Conservation (phyloP, 2,113 vertebrate genomes). For the Lepus timidus region DNA sequence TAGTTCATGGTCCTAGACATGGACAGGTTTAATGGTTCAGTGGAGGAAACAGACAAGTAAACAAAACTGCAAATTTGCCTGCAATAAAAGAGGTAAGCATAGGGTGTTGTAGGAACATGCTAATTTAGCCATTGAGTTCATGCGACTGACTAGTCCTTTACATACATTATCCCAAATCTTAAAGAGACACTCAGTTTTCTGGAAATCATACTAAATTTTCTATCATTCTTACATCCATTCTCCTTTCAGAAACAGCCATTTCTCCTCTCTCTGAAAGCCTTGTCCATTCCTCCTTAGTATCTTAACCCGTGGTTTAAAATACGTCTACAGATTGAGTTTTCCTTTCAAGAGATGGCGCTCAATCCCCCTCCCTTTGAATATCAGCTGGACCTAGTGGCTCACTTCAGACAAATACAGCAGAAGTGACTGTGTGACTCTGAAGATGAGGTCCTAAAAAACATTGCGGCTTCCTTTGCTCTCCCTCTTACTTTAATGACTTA, state of each 20-base stretch:
- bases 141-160: not conserved
- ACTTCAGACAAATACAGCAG: conserved; percentile 12
- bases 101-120: not conserved
- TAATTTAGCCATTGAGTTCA: not conserved
- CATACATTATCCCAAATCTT: not conserved
- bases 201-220: not conserved
- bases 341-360: not conserved
- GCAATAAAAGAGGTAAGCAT: not conserved
- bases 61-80: not conserved
- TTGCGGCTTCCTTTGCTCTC: not conserved
- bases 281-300: not conserved
- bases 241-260: not conserved
- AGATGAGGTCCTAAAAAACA: not conserved
- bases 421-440: not conserved
- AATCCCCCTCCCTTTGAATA: not conserved
- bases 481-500: not conserved
- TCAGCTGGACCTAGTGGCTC: not conserved
- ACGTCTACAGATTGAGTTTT: not conserved
- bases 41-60: not conserved
- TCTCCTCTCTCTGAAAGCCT: not conserved
- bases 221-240: not conserved
- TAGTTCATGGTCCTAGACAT: not conserved
- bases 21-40: not conserved
- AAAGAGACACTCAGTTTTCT: not conserved
- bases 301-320: not conserved